Base-by-base conservation (phyloP, 2,888 invertebrate genomes). In the Stegana nigrithorax region DNA sequence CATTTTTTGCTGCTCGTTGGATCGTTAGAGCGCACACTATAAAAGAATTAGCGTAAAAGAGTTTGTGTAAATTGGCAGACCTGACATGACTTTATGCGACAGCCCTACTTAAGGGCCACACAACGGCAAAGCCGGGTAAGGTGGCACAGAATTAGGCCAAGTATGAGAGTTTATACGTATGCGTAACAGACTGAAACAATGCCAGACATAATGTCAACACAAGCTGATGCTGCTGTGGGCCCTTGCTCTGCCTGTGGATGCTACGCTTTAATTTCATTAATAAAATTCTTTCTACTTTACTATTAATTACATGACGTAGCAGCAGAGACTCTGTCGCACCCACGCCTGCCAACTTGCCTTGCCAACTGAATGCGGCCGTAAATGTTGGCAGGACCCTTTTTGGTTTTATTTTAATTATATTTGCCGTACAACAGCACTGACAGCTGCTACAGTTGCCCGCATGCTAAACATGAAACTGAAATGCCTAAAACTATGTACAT, bases 201-300 rank as follows among this genome's bases (percentile, higher is more conserved):
- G 62, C 44, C 53, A 23, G 39, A 59, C 56, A 57, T 42, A 59
- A 62, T 42, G 32, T 39, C 59, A 59, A 47, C 59, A 47, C 17
- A 56, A 42, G 56, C 42, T 50, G 32, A 27, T 50, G 21, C 53
- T 53, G 17, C 17, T 42, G 42, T 17, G n/a, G 12, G 14, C 42
- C 47, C 21, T 25, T 25, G 21, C n/a, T n/a, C n/a, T 42, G 51
- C 27, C 25, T 27, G 26, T 25, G 19, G 23, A 57, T 25, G 42
- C 25, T 5, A 12, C 57, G 60, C 56, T 59, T 62, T 64, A 66
- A 69, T 69, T 63, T 67, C 59, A 69, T 66, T 61, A 67, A 73
- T 66, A 66, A 63, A 63, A 60, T 50, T 59, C 23, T 63, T 50
- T 27, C 23, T 55, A 55, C 42, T 59, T 47, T 59, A 19, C 32